Percentiles rank a stretch among this genome's conserved stretches.
phyloP scores from a whole-genome alignment of 2,797 vertebrate genomes.

The Craterocephalus amniculus region DNA sequence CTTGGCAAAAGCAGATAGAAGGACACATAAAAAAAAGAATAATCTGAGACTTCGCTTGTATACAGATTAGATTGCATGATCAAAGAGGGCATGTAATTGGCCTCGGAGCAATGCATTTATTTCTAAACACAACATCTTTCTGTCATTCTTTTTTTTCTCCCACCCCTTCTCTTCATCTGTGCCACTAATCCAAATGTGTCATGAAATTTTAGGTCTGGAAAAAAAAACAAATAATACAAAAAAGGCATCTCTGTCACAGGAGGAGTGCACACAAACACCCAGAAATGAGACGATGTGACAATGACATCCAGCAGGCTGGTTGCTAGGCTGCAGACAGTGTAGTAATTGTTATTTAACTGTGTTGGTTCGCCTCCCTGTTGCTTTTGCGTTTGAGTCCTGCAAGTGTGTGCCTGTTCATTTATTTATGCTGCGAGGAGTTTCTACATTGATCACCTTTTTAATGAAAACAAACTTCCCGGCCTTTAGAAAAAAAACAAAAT shows the following conservation, averaged over 20 bases:
- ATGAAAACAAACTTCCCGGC: not conserved
- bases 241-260: slow-evolving; percentile 56
- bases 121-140: slow-evolving; percentile 14
- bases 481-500: slow-evolving; percentile 16
- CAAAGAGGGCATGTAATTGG: slow-evolving; percentile 13
- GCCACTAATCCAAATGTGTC: slow-evolving; percentile 56
- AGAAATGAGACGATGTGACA: slow-evolving; percentile 52
- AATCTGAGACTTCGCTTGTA: slow-evolving; percentile 12
- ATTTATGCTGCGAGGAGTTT: slow-evolving; percentile 11
- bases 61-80: slow-evolving; percentile 18
- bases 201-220: slow-evolving; percentile 48
- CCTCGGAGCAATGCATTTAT: slow-evolving; percentile 16
- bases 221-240: not conserved
- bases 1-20: slow-evolving; percentile 1
- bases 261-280: slow-evolving; percentile 21
- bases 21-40: not conserved
- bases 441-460: slow-evolving; percentile 15
- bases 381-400: slow-evolving; percentile 45
- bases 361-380: slow-evolving; percentile 62
- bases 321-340: slow-evolving; percentile 70
- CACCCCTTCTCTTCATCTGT: slow-evolving; percentile 20
- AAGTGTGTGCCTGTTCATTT: slow-evolving; percentile 33
- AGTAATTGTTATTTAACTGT: slow-evolving; percentile 72
- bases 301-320: slow-evolving; percentile 69
- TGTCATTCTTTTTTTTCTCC: not conserved